Evolutionary conservation across 2,113 vertebrate species (phyloP).

Genomic region (rat (Rattus norvegicus)): GRCr8 NC_086027.1:73112001-73112500

Average conservation of each 20-base stretch:
- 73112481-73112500: not conserved
- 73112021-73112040: not conserved
- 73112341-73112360: not conserved
- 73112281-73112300: not conserved
- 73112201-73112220: not conserved
- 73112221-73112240: conserved; percentile 1
- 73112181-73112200: not conserved
- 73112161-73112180: not conserved
- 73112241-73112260: not conserved
- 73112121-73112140: not conserved
- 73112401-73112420: not conserved
- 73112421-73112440: not conserved
- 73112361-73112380: not conserved
- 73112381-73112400: not conserved
- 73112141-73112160: not conserved
- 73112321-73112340: conserved; percentile 1
- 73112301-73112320: not conserved
- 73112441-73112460: not conserved
- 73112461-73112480: not conserved
- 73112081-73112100: not conserved
- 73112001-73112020: not conserved
- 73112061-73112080: not conserved
- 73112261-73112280: not conserved
- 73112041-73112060: not conserved
- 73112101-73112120: not conserved